phyloP scores from a whole-genome alignment of 1,140 invertebrate genomes.

The Eumaeus atala region DNA sequence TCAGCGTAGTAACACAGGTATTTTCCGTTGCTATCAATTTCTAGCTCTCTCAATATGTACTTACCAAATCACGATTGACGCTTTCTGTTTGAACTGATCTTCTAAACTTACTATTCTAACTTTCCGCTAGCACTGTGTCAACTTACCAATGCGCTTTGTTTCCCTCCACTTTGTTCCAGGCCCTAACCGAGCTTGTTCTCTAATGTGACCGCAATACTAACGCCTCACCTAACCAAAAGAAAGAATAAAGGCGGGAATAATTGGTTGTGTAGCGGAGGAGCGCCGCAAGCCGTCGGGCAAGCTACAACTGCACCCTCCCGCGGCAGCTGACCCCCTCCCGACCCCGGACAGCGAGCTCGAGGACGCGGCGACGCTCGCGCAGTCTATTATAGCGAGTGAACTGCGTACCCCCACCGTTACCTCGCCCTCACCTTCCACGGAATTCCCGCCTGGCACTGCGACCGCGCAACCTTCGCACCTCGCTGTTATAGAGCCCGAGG shows the following conservation, averaged over 20 bases:
- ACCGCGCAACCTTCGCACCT: conserved; percentile 33
- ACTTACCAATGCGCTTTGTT: conserved; percentile 64
- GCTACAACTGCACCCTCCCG: conserved; percentile 49
- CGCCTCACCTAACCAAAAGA: conserved; percentile 62
- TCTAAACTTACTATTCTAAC: conserved; percentile 53
- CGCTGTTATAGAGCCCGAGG: conserved; percentile 44
- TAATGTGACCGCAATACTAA: conserved; percentile 75
- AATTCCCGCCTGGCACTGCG: conserved; percentile 26
- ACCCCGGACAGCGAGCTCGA: conserved; percentile 71
- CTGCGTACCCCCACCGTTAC: conserved; percentile 51
- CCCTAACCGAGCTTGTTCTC: conserved; percentile 75
- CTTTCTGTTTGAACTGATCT: conserved; percentile 23
- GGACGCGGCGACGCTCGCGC: conserved; percentile 64
- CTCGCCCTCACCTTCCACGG: conserved; percentile 41
- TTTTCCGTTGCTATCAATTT: conserved; percentile 11
- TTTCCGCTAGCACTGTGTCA: conserved; percentile 62
- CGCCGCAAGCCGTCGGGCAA: conserved; percentile 59
- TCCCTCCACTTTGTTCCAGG: conserved; percentile 75
- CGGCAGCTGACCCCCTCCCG: conserved; percentile 46
- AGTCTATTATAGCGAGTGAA: conserved; percentile 66
- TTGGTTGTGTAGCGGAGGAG: conserved; percentile 73
- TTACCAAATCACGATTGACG: conserved; percentile 59
- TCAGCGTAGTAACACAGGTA: conserved; percentile 7
- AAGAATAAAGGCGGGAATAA: conserved; percentile 65
- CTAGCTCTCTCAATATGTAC: conserved; percentile 27